Evolutionary conservation across 37 sponge, comb jelly and placozoan species (phyloP).

Genomic region (Agelas oroides): DNA sequence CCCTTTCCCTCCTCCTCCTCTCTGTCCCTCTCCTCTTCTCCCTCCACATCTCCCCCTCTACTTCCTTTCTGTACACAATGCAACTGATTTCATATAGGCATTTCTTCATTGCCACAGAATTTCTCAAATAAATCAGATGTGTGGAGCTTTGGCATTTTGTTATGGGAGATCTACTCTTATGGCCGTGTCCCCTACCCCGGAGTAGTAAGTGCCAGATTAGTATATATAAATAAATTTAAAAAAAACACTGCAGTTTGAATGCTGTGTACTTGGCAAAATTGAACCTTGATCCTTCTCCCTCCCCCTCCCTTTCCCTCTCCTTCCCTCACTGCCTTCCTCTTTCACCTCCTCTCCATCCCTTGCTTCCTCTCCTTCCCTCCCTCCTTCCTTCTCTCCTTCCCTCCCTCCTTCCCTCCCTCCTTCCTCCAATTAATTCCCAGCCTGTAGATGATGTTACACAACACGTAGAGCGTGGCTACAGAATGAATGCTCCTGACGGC

Average conservation of each 20-base stretch:
- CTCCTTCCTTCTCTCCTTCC: not conserved
- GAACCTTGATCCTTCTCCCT: not conserved
- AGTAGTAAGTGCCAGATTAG: slow-evolving; percentile 71
- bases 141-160: slow-evolving; percentile 93
- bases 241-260: too few relatives aligned
- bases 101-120: slow-evolving; percentile 54
- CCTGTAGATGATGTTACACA: slow-evolving; percentile 59
- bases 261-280: too few relatives aligned
- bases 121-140: slow-evolving; percentile 96
- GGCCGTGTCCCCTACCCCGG: slow-evolving; percentile 96
- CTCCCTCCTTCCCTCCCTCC: not conserved
- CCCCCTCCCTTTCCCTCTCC: not conserved
- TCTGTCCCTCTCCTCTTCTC: too few relatives aligned
- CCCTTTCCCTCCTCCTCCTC: too few relatives aligned
- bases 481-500: slow-evolving; percentile 93
- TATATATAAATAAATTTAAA: too few relatives aligned
- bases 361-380: too few relatives aligned
- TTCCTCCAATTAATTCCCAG: not conserved
- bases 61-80: too few relatives aligned
- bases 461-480: slow-evolving; percentile 83
- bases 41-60: too few relatives aligned
- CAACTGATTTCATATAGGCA: too few relatives aligned
- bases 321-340: not conserved
- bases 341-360: not conserved
- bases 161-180: slow-evolving; percentile 97